These are phyloP conservation scores for Apocrypta bakeri DNA, from an alignment of 1,140 invertebrate genomes.

Conservation along the genomic window DNA sequence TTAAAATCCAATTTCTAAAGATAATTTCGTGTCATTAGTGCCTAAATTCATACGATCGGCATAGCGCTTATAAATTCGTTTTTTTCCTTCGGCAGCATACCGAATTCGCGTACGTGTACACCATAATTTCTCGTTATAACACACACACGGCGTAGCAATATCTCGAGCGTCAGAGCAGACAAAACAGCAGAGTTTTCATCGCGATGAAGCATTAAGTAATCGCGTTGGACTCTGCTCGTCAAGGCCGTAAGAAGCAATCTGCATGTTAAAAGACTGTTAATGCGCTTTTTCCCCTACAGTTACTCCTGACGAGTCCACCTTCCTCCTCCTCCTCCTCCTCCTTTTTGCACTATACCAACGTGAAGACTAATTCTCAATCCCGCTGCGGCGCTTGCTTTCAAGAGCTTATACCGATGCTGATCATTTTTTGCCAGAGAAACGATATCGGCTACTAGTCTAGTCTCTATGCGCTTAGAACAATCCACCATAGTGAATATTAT, in stretches of 20 bases:
- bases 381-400: not conserved
- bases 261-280: conserved; percentile 74
- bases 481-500: too few relatives aligned
- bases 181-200: conserved; percentile 11
- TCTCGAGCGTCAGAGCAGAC: too few relatives aligned
- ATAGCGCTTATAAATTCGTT: not conserved
- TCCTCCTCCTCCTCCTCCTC: conserved; percentile 28
- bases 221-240: conserved; percentile 71
- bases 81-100: not conserved
- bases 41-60: too few relatives aligned
- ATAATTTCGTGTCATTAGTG: conserved; percentile 72
- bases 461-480: too few relatives aligned
- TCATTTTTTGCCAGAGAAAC: too few relatives aligned
- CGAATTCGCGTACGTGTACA: not conserved
- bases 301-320: conserved; percentile 56
- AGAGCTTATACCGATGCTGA: too few relatives aligned
- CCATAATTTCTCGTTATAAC: not conserved
- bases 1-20: conserved; percentile 74
- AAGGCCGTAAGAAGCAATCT: conserved; percentile 70
- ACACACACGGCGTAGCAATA: too few relatives aligned
- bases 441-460: too few relatives aligned
- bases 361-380: not conserved
- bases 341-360: not conserved
- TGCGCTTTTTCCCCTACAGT: conserved; percentile 68
- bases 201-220: conserved; percentile 68